Base-by-base conservation (phyloP, 2,113 vertebrate genomes). In the Anhinga anhinga region DNA sequence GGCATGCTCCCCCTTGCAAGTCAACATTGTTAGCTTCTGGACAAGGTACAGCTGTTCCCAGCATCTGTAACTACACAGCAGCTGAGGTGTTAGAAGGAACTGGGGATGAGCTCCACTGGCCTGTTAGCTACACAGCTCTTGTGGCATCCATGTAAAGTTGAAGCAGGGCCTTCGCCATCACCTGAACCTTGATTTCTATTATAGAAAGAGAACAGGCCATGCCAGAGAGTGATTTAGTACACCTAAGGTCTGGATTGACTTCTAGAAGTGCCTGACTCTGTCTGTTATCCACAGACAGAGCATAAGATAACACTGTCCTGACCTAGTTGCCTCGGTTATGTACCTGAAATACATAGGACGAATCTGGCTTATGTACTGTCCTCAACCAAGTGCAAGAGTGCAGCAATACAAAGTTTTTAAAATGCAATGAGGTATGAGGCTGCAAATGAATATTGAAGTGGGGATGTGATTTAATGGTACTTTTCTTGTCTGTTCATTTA, bases 401-500 rank as follows among this genome's bases (percentile, higher is more conserved):
- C 34, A 74, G 8, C n/a, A 90, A 44, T 18, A 79, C 1, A 1
- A 92, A 56, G 49, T 38, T 70, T 92, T 95, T 83, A 50, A 95
- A 91, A 63, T 55, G 17, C n/a, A 70, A 18, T 78, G 44, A 96
- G 42, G 65, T 22, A 71, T 82, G 49, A 92, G 79, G 55, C 38
- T 77, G 27, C 26, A 91, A 61, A 81, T 36, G 23, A 86, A 38
- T 88, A 61, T 45, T 96, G 78, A 95, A 97, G 76, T 93, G 53
- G 36, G 82, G 55, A 69, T 73, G 62, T 88, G 40, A 94, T 94
- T 94, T 91, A 92, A 95, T 32, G n/a, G 15, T 83, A 34, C 40
- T 56, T 45, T 89, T 96, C 86, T 86, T 73, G 7, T 88, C 78
- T 96, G 52, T 83, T 97, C 73, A 82, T 87, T 97, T 95, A 97